A percentile compares a stretch with the other conserved stretches of the same genome.
Conservation (phyloP, 2,113 vertebrate genomes). For the Pholis gunnellus region DNA sequence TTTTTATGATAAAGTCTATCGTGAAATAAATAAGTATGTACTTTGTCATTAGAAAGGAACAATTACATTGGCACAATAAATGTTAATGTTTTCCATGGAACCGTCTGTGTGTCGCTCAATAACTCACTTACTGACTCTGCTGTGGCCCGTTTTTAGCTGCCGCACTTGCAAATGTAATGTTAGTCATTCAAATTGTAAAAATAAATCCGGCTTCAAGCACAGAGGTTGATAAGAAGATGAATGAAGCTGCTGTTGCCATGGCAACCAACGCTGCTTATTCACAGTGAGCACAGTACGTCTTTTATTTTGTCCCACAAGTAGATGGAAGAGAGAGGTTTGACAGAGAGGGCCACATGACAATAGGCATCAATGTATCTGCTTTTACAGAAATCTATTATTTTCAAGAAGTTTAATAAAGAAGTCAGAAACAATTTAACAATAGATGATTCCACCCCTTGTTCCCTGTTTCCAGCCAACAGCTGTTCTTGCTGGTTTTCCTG, state of each 20-base stretch:
- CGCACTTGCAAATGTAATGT: not conserved
- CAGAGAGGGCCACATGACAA: not conserved
- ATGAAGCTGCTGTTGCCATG: slow-evolving; percentile 20
- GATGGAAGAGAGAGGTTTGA: not conserved
- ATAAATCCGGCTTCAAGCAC: slow-evolving; percentile 15
- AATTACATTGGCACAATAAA: slow-evolving; percentile 60
- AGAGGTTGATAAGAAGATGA: not conserved
- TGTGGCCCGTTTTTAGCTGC: not conserved
- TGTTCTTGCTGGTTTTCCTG: too few relatives aligned
- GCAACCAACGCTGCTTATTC: slow-evolving; percentile 22
- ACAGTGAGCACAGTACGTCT: not conserved
- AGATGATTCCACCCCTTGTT: not conserved
- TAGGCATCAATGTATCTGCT: not conserved
- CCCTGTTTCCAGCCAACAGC: too few relatives aligned
- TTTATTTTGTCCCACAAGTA: not conserved
- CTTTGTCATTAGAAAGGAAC: slow-evolving; percentile 26
- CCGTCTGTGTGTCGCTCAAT: not conserved
- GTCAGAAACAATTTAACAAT: not conserved
- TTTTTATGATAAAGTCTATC: slow-evolving; percentile 40
- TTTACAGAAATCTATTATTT: not conserved
- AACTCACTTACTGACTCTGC: not conserved
- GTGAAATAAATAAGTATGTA: not conserved
- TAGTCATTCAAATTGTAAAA: slow-evolving; percentile 5
- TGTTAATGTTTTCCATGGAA: slow-evolving; percentile 39
- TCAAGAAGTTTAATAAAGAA: not conserved